Evolutionary conservation across 2,888 invertebrate genomes (phyloP).

Genomic region (Brachylomia viminalis): DNA sequence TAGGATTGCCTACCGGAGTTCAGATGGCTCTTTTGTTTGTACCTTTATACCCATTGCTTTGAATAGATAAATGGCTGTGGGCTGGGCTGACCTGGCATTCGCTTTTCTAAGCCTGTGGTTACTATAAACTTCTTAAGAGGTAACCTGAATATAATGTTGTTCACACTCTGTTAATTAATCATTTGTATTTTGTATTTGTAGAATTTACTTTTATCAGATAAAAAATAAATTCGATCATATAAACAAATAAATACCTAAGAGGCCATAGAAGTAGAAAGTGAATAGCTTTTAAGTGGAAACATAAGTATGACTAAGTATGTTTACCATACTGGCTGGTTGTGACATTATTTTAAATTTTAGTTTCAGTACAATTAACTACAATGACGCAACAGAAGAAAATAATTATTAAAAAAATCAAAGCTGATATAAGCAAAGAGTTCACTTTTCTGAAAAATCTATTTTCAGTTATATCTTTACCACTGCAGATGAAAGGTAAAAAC

Average conservation of each 20-base stretch:
- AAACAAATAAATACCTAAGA: neutral
- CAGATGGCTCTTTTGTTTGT: neutral
- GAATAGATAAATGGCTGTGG: neutral
- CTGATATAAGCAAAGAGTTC: slow-evolving; percentile 88
- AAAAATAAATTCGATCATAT: neutral
- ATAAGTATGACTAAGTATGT: neutral
- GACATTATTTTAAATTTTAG: neutral
- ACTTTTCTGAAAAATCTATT: slow-evolving; percentile 91
- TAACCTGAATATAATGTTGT: neutral
- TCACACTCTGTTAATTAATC: neutral
- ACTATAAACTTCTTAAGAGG: neutral
- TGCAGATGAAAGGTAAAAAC: slow-evolving; percentile 82
- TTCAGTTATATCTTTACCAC: slow-evolving; percentile 89
- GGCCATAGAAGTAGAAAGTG: neutral
- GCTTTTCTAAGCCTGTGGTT: neutral
- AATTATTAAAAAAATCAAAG: slow-evolving; percentile 80
- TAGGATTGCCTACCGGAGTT: too few species aligned
- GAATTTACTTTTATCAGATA: neutral
- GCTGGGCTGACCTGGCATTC: neutral
- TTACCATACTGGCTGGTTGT: neutral
- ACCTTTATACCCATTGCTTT: too few species aligned
- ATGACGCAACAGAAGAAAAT: slow-evolving; percentile 73
- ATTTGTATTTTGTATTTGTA: neutral
- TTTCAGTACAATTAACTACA: slow-evolving; percentile 31
- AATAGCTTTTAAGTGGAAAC: neutral